Evolutionary conservation across 2,113 vertebrate species (phyloP), one percentile per base, ranked within the genome.

Genomic region (Andinoacara biseriatus): DNA sequence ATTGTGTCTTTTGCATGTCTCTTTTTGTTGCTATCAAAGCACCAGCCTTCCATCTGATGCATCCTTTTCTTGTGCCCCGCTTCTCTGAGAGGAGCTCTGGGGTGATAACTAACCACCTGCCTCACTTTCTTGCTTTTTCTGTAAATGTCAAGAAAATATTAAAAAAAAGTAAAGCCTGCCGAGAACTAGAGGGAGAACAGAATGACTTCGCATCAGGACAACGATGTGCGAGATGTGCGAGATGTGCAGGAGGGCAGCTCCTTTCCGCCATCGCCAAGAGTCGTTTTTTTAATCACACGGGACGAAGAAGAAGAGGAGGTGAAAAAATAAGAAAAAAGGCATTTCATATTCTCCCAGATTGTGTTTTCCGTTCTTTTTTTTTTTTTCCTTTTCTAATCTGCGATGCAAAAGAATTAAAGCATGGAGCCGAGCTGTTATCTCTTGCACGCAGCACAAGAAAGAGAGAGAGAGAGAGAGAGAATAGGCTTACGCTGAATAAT

Each of bases 401-500:
- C 80, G 79, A 92, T 90, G 94, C 92, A 86, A 90, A 90, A 90
- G 91, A 94, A 94, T 94, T 92, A 92, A 91, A 92, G 91, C 91
- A 85, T 86, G 78, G 63, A 92, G 93, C 89, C 38, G 81, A 76
- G 87, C 82, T 82, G 84, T 93, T 95, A 94, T 94, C 92, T 92
- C 80, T 40, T 5, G 59, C 84, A 90, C 80, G 57, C 90, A 93
- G 92, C 88, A 82, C 40, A 74, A 87, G 76, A 69, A 49, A 58
- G 85, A 76, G 81, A 82, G 65, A 49, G 62, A 82, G 65, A 49
- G 62, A 81, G 80, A 85, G 82, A 83, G 82, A 87, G 83, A 89
- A 90, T 74, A 89, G 86, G 76, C 87, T 31, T 80, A 87, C 74
- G 85, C 87, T 94, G 91, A 94, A 94, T 94, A 94, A 95, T 93